Evolutionary conservation across 2,113 vertebrate genomes (phyloP), one percentile per base, ranked within the genome.

Genomic region (Colossoma macropomum): DNA sequence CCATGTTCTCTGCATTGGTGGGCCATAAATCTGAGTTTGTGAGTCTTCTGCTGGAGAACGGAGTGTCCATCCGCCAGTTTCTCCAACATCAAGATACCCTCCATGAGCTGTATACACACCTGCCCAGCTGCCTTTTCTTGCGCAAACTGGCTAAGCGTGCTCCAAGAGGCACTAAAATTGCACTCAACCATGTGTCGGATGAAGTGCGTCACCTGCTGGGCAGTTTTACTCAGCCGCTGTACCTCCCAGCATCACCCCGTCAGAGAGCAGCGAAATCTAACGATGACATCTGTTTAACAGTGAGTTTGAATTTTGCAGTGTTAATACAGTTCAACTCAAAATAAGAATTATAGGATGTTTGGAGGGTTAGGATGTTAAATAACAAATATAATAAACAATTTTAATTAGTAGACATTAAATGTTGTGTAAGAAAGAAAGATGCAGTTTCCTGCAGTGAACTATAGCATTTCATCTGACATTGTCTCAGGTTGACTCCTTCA

Each of bases 21-120:
- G 93, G 96, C 84, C 95, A 98, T 93, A 98, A 97, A 88, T 95
- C 97, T 0, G 93, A 96, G 80, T 99, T 99, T 75, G 96, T 98
- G 86, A 95, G 92, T 85, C 95, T 99, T 32, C 95, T 99, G 87
- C 92, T 99, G 91, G 98, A 98, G 88, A 95, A 97, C 1, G 98
- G 97, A 0, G 95, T 98, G 87, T 92, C 45, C 50, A 90, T 99
- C 73, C 89, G 93, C 78, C 95, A 97, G 17, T 96, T 98, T 59
- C 95, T 96, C 86, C 91, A 94, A 10, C 85, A 91, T 41, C 92
- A 93, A 82, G 91, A 95, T 54, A 95, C 90, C 0, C 91, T 99
- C 70, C 81, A 92, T 8, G 86, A 95, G 56, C 96, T 99, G 76
- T 98, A 99, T 79, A 84, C 90, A 85, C 91, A 95, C 88, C 74